These are phyloP conservation scores for Odiellus spinosus DNA, from an alignment of 2,888 invertebrate genomes.

Conservation along the genomic window DNA sequence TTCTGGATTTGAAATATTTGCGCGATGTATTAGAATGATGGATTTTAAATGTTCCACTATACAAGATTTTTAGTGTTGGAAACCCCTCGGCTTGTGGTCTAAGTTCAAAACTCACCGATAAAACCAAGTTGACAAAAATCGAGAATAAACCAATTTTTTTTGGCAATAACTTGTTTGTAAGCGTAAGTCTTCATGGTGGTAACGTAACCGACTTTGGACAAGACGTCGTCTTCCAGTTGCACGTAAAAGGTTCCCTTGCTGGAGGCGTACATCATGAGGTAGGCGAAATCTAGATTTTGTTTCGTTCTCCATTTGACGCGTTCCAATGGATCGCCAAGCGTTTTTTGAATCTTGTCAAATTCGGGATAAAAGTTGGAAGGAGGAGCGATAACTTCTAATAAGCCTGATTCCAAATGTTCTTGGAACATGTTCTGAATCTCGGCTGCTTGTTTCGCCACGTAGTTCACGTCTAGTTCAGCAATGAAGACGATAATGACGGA, in stretches of 20 bases:
- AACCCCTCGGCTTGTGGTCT: too few species aligned
- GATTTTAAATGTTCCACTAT: too few species aligned
- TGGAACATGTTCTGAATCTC: constrained; percentile 62
- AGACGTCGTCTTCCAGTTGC: constrained; percentile 84
- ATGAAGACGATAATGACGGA: constrained; percentile 70
- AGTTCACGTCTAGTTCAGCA: constrained; percentile 59
- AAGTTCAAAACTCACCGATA: too few species aligned
- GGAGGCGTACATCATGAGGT: constrained; percentile 83
- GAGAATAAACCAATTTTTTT: constrained; percentile 71
- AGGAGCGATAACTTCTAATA: constrained; percentile 79
- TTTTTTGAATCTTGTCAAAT: constrained; percentile 45
- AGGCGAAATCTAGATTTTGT: constrained; percentile 84
- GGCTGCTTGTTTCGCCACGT: constrained; percentile 54
- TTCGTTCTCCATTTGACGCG: constrained; percentile 75
- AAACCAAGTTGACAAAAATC: constrained; percentile 90
- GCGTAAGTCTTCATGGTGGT: constrained; percentile 71
- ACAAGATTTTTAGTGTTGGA: too few species aligned
- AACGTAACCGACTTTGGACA: constrained; percentile 63
- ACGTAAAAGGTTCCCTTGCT: constrained; percentile 74
- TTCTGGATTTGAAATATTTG: too few species aligned
- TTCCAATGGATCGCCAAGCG: constrained; percentile 51
- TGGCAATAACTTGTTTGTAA: constrained; percentile 52
- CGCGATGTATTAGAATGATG: too few species aligned
- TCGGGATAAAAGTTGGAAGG: constrained; percentile 73
- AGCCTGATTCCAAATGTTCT: constrained; percentile 52